Evolutionary conservation across 2,113 vertebrate species (phyloP).

Genomic region (Lampris megalopsis): DNA sequence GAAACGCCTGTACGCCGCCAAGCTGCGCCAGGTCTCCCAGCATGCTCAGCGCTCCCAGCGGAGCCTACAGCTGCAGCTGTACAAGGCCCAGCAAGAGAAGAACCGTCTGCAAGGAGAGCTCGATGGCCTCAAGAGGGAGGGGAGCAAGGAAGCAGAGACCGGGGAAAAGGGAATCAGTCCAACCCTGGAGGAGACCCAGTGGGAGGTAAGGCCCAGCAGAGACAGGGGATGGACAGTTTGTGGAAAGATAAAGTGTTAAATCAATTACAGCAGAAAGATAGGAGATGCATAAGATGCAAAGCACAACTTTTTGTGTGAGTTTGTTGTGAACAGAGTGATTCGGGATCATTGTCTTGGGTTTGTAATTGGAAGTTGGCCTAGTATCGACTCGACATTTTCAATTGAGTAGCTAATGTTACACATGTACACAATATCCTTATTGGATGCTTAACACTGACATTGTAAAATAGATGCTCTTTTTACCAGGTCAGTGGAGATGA

Average conservation of each 20-base stretch:
- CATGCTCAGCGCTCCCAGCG: conserved; percentile 93
- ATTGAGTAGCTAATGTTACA: too few relatives aligned
- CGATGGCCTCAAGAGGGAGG: conserved; percentile 80
- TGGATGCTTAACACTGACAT: too few relatives aligned
- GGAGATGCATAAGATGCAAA: background rate
- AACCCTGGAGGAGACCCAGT: conserved; percentile 92
- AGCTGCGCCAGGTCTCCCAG: conserved; percentile 94
- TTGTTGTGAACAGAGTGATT: too few relatives aligned
- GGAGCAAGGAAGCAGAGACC: conserved; percentile 55
- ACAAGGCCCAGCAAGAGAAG: conserved; percentile 94
- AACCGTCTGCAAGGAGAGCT: conserved; percentile 91
- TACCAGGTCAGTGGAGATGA: too few relatives aligned
- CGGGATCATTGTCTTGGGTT: too few relatives aligned
- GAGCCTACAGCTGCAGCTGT: conserved; percentile 92
- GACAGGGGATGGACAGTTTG: background rate
- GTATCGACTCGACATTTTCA: too few relatives aligned
- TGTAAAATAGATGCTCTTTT: too few relatives aligned
- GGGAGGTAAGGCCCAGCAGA: conserved; percentile 86
- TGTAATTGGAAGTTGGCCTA: too few relatives aligned
- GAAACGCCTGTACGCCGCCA: conserved; percentile 90
- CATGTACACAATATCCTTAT: too few relatives aligned
- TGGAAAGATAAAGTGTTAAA: conserved; percentile 3
- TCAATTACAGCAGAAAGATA: conserved; percentile 14
- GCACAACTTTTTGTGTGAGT: too few relatives aligned
- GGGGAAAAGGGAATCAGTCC: conserved; percentile 74